phyloP scores from a whole-genome alignment of 2,888 invertebrate species.

The Charanyca ferruginea region DNA sequence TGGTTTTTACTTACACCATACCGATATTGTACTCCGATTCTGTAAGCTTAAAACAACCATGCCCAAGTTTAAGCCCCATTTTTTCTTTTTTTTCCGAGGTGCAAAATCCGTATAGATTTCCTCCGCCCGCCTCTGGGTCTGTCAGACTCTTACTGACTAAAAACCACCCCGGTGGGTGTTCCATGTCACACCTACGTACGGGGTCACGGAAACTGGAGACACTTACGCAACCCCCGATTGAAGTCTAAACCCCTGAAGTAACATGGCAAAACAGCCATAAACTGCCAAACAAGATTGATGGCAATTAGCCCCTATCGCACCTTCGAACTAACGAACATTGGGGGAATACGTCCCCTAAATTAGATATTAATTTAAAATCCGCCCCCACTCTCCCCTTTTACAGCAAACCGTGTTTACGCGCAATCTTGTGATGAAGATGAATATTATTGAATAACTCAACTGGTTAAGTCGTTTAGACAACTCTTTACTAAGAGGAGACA shows the following conservation, averaged over 20 bases:
- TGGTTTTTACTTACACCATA: too few relatives aligned
- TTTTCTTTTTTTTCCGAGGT: too few relatives aligned
- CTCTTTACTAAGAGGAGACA: slow-evolving; percentile 4
- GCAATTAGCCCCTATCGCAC: slow-evolving; percentile 60
- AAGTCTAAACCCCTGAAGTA: slow-evolving; percentile 21
- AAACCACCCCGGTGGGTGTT: too few relatives aligned
- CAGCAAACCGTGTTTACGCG: slow-evolving; percentile 72
- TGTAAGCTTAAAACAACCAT: slow-evolving; percentile 16
- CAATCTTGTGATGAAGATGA: slow-evolving; percentile 78
- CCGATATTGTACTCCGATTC: too few relatives aligned
- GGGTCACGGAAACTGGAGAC: too few relatives aligned
- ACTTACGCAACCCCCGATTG: too few relatives aligned
- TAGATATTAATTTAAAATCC: slow-evolving; percentile 87
- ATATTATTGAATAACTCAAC: slow-evolving; percentile 80
- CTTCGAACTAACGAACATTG: slow-evolving; percentile 65
- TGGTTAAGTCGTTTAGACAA: slow-evolving; percentile 63
- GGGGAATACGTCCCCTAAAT: slow-evolving; percentile 83
- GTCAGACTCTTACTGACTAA: too few relatives aligned
- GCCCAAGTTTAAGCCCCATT: too few relatives aligned
- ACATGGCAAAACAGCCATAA: slow-evolving; percentile 52
- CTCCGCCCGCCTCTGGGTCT: too few relatives aligned
- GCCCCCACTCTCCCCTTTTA: slow-evolving; percentile 63
- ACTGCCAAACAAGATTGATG: slow-evolving; percentile 60
- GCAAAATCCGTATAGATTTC: too few relatives aligned
- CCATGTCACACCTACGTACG: too few relatives aligned